Conservation (phyloP, 64 coral and sea anemone genomes). For the Montipora cactus region DNA sequence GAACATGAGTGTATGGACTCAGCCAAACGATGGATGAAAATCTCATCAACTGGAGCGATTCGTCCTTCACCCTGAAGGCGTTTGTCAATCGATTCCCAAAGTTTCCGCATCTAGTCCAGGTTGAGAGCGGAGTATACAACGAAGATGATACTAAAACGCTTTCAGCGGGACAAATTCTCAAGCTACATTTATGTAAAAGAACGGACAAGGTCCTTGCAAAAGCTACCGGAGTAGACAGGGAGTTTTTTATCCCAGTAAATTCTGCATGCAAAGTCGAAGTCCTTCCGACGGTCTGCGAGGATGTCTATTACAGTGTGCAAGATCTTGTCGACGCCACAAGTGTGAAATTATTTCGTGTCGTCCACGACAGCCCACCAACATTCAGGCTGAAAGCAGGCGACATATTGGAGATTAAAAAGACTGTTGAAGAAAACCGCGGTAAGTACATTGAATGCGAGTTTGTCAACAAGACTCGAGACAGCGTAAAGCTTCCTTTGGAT, state of each 20-base stretch:
- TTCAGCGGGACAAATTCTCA: slow-evolving; percentile 18
- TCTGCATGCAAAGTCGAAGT: slow-evolving; percentile 18
- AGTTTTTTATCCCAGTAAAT: neutral
- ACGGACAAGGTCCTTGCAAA: slow-evolving; percentile 5
- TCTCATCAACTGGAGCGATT: neutral
- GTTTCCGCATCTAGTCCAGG: slow-evolving; percentile 15
- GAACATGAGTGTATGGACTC: neutral
- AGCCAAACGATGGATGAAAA: neutral
- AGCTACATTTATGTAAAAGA: slow-evolving; percentile 5
- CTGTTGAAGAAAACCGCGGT: neutral
- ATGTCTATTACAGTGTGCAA: slow-evolving; percentile 40
- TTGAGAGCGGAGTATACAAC: slow-evolving; percentile 8
- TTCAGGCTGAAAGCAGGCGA: slow-evolving; percentile 15
- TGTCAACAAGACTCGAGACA: neutral
- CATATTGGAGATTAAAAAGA: slow-evolving; percentile 1
- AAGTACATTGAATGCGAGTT: slow-evolving; percentile 41
- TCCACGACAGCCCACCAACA: slow-evolving; percentile 19
- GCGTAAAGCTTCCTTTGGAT: slow-evolving; percentile 8
- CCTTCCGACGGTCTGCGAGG: slow-evolving; percentile 8
- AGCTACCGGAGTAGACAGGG: neutral
- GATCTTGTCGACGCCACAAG: neutral
- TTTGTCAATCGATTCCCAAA: neutral
- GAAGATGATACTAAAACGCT: slow-evolving; percentile 4
- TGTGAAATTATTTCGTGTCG: slow-evolving; percentile 15
- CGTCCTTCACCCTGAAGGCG: neutral